phyloP scores from a whole-genome alignment of 2,797 vertebrate genomes.

The Paratrypauchen microcephalus region DNA sequence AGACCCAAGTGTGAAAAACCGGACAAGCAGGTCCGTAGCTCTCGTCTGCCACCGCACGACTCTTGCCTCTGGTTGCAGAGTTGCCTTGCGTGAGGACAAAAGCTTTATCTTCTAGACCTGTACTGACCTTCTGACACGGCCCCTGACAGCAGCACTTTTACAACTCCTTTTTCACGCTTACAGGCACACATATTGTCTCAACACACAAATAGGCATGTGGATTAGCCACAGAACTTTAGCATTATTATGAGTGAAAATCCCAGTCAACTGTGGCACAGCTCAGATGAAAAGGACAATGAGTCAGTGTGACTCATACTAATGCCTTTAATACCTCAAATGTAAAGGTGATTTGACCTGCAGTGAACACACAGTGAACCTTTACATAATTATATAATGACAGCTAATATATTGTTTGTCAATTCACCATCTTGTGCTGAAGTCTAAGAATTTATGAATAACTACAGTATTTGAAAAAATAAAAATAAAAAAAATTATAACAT shows the following conservation, averaged over 20 bases:
- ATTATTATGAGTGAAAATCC: conserved; percentile 9
- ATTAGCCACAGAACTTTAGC: not conserved
- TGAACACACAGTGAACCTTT: not conserved
- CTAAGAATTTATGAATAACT: not conserved
- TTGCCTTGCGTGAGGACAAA: conserved; percentile 76
- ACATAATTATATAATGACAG: not conserved
- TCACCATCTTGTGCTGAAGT: not conserved
- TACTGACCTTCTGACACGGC: conserved; percentile 58
- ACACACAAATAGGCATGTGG: conserved; percentile 14
- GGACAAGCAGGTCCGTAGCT: conserved; percentile 63
- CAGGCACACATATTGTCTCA: conserved; percentile 21
- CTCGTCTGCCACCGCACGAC: conserved; percentile 27
- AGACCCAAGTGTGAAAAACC: conserved; percentile 65
- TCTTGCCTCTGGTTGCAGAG: conserved; percentile 50
- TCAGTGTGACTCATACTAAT: conserved; percentile 5
- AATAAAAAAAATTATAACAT: no score
- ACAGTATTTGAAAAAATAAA: not conserved
- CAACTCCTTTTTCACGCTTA: conserved; percentile 28
- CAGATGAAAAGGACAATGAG: conserved; percentile 1
- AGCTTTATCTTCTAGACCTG: conserved; percentile 59
- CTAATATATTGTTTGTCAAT: not conserved
- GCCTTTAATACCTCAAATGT: not conserved
- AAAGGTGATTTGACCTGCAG: conserved; percentile 2
- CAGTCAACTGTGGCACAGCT: conserved; percentile 3
- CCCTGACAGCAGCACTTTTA: conserved; percentile 56